Conservation (phyloP, 2,888 invertebrate species). For the Himalopsyche japonica region DNA sequence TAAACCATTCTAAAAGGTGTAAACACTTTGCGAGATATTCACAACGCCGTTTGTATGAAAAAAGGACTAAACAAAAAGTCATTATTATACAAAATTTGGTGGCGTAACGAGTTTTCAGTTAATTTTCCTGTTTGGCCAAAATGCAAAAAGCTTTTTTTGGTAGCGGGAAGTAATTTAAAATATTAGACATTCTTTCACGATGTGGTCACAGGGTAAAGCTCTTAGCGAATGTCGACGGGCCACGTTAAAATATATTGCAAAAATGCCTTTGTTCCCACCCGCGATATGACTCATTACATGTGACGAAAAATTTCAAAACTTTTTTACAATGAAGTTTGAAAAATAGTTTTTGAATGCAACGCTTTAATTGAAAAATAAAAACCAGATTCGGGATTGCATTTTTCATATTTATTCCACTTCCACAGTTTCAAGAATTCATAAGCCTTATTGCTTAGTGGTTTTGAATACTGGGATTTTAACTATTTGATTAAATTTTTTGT, state of each 20-base stretch:
- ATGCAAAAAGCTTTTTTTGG: not conserved
- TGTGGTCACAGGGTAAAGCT: not conserved
- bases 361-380: not conserved
- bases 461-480: too few relatives aligned
- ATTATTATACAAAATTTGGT: not conserved
- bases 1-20: not conserved
- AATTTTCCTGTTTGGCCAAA: not conserved
- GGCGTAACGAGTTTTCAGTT: not conserved
- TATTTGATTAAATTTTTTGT: too few relatives aligned
- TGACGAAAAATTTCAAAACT: not conserved
- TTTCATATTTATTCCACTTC: too few relatives aligned
- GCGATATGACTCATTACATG: not conserved
- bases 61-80: not conserved
- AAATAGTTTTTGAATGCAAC: not conserved
- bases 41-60: not conserved
- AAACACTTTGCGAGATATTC: too few relatives aligned
- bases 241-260: not conserved
- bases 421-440: too few relatives aligned
- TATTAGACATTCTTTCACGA: not conserved
- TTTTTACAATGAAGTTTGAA: not conserved
- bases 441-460: too few relatives aligned
- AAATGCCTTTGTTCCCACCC: not conserved
- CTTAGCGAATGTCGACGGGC: not conserved
- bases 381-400: not conserved
- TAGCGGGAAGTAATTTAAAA: not conserved